Evolutionary conservation across 2,113 vertebrate species (phyloP), one percentile per base, ranked within the genome.

Genomic region (Phyllostomus hastatus): DNA sequence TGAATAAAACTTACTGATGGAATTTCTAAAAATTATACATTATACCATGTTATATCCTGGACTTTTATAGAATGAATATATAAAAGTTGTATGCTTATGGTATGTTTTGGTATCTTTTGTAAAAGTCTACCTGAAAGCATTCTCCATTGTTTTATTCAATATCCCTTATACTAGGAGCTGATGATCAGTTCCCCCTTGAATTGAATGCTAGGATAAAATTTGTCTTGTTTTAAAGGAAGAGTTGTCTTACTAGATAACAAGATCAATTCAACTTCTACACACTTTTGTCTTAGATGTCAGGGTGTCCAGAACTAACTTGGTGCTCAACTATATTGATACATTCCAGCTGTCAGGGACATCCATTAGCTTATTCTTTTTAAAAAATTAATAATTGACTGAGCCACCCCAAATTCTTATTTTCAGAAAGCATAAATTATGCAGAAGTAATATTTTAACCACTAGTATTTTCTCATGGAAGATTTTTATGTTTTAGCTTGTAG

Each of bases 261-360:
- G 41, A 73, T 84, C 64, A 97, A 48, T 79, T 85, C 35, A 97
- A 88, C 90, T 64, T 67, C 70, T 93, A 2, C 82, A 31, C n/a
- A 64, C 93, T 87, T 95, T 95, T 85, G 41, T 96, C 72, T 69
- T 85, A 35, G 28, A 46, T 86, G 22, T 93, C 64, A 86, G 43
- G 52, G 82, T 96, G 7, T 91, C 96, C 59, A 93, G 61, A 97
- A 91, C 67, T 82, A 95, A 90, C 35, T 88, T 86, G 43, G n/a
- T 20, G 6, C 41, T 94, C 52, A 95, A 48, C 38, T 81, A 15
- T 72, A 59, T 91, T 92, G 90, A 93, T 80, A 91, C 16, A 61
- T 79, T 14, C 10, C 50, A 81, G 7, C 80, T 92, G 5, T 90
- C 31, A 89, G 67, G 35, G 17, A 76, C 20, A 94, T 67, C 80